Conservation (phyloP, 37 sponge, comb jelly and placozoan species). For the Trichoplax adhaerens region DNA sequence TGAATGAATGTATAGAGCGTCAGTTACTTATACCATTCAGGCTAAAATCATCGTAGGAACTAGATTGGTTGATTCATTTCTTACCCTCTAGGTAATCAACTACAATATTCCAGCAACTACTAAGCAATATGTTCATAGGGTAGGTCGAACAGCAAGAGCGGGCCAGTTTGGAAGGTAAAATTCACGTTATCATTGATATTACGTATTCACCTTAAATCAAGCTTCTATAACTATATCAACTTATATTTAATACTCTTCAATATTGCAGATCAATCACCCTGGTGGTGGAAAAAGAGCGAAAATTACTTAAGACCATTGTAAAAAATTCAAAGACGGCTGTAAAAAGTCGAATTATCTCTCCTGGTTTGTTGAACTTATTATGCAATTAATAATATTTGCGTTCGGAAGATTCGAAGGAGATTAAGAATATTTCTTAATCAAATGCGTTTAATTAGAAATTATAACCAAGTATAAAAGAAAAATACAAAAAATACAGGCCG, state of each 20-base stretch:
- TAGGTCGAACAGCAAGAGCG: constrained; percentile 92
- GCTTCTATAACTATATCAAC: too few relatives aligned
- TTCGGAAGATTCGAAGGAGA: too few relatives aligned
- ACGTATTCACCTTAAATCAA: not conserved
- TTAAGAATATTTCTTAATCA: not conserved
- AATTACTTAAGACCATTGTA: constrained; percentile 76
- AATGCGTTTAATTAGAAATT: constrained; percentile 35
- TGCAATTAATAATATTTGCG: not conserved
- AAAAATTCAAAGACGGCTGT: constrained; percentile 64
- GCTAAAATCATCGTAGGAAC: too few relatives aligned
- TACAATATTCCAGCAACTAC: constrained; percentile 73
- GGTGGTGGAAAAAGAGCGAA: constrained; percentile 89
- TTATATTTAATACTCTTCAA: not conserved
- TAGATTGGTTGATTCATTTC: too few relatives aligned
- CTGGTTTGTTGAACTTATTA: constrained; percentile 16
- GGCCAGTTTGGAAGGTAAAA: constrained; percentile 56
- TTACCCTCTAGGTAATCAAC: constrained; percentile 41
- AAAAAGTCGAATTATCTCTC: constrained; percentile 71
- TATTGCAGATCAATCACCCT: constrained; percentile 48
- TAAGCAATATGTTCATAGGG: constrained; percentile 96
- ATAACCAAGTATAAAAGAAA: constrained; percentile 51
- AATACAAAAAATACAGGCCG: constrained; percentile 31
- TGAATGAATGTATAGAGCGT: too few relatives aligned
- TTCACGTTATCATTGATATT: not conserved
- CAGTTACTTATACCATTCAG: too few relatives aligned